These are phyloP conservation scores for Monodelphis domestica DNA, from an alignment of 2,797 vertebrate species.

Conservation along the genomic window DNA sequence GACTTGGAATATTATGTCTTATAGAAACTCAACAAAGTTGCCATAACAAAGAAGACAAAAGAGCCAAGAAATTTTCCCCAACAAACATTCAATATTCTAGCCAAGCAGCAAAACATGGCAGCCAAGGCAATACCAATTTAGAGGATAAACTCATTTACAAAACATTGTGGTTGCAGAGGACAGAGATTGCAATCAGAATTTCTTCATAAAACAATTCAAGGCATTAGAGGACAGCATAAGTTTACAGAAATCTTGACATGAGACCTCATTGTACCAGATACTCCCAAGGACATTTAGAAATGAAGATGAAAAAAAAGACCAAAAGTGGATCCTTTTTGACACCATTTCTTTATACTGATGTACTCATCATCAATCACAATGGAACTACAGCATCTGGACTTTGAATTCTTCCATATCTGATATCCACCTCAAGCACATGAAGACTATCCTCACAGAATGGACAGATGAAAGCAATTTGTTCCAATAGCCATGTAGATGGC, in stretches of 20 bases:
- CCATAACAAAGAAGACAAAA: too few relatives aligned
- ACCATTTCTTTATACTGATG: background rate
- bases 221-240: background rate
- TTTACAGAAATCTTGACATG: background rate
- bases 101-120: too few relatives aligned
- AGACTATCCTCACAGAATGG: too few relatives aligned
- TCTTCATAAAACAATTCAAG: background rate
- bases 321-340: background rate
- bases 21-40: too few relatives aligned
- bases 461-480: too few relatives aligned
- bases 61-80: too few relatives aligned
- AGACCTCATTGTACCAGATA: background rate
- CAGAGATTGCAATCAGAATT: background rate
- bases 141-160: background rate
- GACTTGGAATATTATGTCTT: background rate
- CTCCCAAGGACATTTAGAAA: background rate
- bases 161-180: background rate
- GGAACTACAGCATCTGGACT: background rate
- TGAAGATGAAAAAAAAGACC: background rate
- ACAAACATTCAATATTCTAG: too few relatives aligned
- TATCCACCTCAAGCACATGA: too few relatives aligned
- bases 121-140: too few relatives aligned
- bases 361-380: background rate
- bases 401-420: background rate
- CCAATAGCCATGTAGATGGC: too few relatives aligned